Conservation (phyloP, 2,888 invertebrate genomes). For the Bimastos eiseni region DNA sequence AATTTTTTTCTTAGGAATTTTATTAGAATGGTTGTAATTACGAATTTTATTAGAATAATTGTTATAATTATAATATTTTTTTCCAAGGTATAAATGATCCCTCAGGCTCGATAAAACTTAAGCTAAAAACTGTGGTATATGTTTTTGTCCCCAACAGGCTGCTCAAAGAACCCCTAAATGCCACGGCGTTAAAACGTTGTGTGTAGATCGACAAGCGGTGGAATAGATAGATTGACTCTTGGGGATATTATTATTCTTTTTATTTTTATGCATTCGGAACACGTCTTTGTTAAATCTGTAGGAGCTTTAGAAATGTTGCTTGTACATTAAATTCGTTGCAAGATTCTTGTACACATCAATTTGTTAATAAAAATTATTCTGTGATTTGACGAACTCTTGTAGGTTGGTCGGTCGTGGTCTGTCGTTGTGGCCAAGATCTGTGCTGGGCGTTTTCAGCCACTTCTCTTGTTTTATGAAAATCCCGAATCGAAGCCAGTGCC, state of each 20-base stretch:
- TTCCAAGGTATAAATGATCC: too few species aligned
- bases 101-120: too few species aligned
- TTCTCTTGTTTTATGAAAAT: conserved; percentile 19
- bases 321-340: not conserved
- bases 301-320: not conserved
- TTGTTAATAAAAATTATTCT: not conserved
- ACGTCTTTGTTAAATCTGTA: not conserved
- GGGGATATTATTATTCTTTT: too few species aligned
- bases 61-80: too few species aligned
- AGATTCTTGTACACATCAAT: not conserved
- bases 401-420: not conserved
- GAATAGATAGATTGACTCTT: too few species aligned
- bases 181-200: too few species aligned
- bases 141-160: too few species aligned
- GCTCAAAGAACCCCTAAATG: too few species aligned
- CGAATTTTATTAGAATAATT: not conserved
- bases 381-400: not conserved
- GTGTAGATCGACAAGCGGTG: too few species aligned
- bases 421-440: conserved; percentile 3
- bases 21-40: too few species aligned
- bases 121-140: too few species aligned
- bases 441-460: not conserved
- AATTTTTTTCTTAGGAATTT: too few species aligned
- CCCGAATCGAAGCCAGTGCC: not conserved
- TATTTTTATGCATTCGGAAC: not conserved